These are phyloP conservation scores for Athene noctua DNA, from an alignment of 2,113 vertebrate genomes.

Conservation along the genomic window DNA sequence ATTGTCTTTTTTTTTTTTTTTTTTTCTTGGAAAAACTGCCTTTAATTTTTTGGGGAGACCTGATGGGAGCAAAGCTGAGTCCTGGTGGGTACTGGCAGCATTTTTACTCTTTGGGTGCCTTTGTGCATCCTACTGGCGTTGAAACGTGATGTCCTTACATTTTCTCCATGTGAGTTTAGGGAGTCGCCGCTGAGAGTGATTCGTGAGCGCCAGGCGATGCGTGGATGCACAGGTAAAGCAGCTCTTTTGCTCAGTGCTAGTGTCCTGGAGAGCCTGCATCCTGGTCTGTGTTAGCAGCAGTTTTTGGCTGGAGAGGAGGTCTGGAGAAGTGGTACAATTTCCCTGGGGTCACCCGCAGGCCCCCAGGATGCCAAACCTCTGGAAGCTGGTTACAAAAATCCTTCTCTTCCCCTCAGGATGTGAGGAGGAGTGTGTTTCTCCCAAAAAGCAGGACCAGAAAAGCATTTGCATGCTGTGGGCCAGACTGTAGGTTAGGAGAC, in stretches of 20 bases:
- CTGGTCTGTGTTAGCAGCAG: background rate
- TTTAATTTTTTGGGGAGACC: background rate
- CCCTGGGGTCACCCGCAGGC: accelerated
- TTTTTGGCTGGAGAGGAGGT: background rate
- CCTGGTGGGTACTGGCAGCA: accelerated
- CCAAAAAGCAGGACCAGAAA: background rate
- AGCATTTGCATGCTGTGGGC: background rate
- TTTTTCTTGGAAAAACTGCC: background rate
- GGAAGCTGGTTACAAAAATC: background rate
- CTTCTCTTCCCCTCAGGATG: background rate
- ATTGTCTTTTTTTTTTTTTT: accelerated
- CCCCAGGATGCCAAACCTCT: background rate
- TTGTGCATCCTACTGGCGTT: background rate
- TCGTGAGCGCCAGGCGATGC: too few relatives aligned
- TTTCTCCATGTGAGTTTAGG: background rate
- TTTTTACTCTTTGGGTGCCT: background rate
- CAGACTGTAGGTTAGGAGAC: background rate
- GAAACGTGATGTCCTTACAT: accelerated
- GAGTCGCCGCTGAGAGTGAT: background rate
- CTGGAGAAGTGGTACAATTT: background rate
- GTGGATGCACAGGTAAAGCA: background rate
- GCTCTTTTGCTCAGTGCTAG: background rate
- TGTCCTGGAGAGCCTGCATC: accelerated
- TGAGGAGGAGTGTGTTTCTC: background rate
- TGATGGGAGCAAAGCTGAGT: background rate